phyloP scores from a whole-genome alignment of 1,140 invertebrate genomes.

The Portunus trituberculatus region DNA sequence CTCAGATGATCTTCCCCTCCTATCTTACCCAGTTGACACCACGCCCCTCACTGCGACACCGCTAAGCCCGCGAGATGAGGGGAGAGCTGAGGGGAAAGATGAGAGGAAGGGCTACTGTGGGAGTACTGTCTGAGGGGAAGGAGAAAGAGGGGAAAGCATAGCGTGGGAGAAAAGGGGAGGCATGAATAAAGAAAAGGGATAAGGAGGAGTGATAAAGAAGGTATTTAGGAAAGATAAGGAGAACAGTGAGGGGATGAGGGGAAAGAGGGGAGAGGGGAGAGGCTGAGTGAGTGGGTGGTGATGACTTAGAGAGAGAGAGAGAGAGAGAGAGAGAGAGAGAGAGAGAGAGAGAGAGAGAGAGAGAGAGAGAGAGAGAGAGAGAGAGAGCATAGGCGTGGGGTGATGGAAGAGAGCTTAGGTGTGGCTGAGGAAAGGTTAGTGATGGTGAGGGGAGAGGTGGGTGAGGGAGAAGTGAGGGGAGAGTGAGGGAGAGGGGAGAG shows the following conservation, averaged over 20 bases:
- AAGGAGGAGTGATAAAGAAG: neutral
- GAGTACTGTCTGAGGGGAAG: neutral
- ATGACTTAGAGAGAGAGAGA: neutral
- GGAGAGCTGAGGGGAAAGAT: neutral
- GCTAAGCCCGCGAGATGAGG: neutral
- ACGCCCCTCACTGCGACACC: neutral
- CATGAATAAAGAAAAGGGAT: no score
- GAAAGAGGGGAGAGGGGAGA: neutral
- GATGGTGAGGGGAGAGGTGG: neutral
- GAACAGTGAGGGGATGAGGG: neutral
- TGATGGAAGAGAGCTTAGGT: conserved; percentile 16
- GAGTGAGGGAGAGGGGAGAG: neutral
- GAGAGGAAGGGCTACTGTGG: no score
- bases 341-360: neutral
- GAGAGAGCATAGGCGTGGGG: neutral
- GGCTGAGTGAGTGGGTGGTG: neutral
- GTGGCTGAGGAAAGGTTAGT: neutral
- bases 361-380: conserved; percentile 31
- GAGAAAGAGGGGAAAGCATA: neutral
- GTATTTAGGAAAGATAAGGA: neutral
- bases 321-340: conserved; percentile 47
- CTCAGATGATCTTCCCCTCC: neutral
- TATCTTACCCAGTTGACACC: neutral
- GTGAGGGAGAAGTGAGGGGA: neutral
- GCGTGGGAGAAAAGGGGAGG: no score